Percentiles rank a stretch among this genome's conserved stretches.
Evolutionary conservation across 2,888 invertebrate genomes (phyloP).

Genomic region (Drosophila siamana): DNA sequence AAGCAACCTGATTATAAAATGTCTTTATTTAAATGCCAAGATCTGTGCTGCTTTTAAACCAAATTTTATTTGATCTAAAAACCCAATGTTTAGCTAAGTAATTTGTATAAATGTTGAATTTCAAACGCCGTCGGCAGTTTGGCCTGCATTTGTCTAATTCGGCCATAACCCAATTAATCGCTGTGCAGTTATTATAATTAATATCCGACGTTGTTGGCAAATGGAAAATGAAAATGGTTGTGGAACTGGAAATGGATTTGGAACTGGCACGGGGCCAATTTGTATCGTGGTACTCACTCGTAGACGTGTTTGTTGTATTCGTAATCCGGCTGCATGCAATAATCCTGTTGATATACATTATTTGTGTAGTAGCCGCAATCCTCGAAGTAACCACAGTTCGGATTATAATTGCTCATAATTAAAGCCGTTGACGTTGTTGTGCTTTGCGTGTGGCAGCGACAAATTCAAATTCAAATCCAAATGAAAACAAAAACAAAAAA

Average conservation of each 20-base stretch:
- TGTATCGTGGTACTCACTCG: conserved; percentile 79
- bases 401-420: conserved; percentile 85
- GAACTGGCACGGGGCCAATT: conserved; percentile 19
- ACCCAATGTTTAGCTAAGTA: too few relatives aligned
- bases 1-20: too few relatives aligned
- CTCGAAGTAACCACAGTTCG: conserved; percentile 85
- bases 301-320: conserved; percentile 84
- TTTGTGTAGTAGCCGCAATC: conserved; percentile 83
- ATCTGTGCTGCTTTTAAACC: too few relatives aligned
- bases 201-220: conserved; percentile 27
- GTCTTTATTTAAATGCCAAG: too few relatives aligned
- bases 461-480: conserved; percentile 5
- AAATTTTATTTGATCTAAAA: too few relatives aligned
- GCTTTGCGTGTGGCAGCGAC: conserved; percentile 39
- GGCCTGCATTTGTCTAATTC: background rate
- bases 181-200: too few relatives aligned
- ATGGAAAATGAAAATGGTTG: background rate
- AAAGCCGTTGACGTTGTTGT: conserved; percentile 36
- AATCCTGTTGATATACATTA: conserved; percentile 84
- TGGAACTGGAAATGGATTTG: background rate
- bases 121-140: conserved; percentile 26
- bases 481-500: conserved; percentile 6
- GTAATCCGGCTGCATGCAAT: conserved; percentile 84
- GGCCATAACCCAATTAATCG: conserved; percentile 10
- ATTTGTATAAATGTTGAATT: too few relatives aligned